Percentiles rank a stretch among this genome's conserved stretches.
These are phyloP conservation scores for Montipora capitata DNA, from an alignment of 92 coral and sea anemone species.

Conservation along the genomic window DNA sequence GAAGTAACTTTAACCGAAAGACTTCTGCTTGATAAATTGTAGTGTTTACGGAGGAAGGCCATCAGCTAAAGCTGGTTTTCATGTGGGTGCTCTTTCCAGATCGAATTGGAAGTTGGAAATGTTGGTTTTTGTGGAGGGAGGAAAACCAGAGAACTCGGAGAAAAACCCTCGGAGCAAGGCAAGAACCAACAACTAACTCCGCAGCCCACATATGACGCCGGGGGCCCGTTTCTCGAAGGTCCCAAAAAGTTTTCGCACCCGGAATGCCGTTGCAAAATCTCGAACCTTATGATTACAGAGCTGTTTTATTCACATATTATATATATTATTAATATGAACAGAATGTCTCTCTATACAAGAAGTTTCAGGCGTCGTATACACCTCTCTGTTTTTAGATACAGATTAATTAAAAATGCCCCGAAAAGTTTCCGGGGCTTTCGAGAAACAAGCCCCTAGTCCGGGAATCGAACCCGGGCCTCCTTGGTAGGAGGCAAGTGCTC, in stretches of 20 bases:
- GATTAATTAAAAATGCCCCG: not conserved
- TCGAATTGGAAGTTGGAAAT: no score
- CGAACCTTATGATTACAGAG: no score
- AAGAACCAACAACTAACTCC: not conserved
- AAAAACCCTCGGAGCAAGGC: not conserved
- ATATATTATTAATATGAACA: no score
- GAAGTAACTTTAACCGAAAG: conserved; percentile 15
- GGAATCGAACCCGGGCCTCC: conserved; percentile 18
- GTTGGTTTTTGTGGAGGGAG: no score
- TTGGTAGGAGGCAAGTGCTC: conserved; percentile 11
- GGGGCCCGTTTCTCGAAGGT: no score
- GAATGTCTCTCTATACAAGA: not conserved
- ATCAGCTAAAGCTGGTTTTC: not conserved
- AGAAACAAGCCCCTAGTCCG: not conserved
- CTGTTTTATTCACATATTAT: no score
- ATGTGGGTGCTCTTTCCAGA: no score
- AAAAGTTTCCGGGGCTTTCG: not conserved
- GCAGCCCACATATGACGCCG: not conserved
- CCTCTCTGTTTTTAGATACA: not conserved
- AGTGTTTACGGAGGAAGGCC: not conserved
- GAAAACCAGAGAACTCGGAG: not conserved
- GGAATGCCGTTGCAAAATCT: no score
- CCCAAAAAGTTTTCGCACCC: no score
- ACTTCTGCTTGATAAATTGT: conserved; percentile 16
- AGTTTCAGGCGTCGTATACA: no score